Base-by-base conservation (phyloP, 2,888 invertebrate genomes). In the Furcula furcula region DNA sequence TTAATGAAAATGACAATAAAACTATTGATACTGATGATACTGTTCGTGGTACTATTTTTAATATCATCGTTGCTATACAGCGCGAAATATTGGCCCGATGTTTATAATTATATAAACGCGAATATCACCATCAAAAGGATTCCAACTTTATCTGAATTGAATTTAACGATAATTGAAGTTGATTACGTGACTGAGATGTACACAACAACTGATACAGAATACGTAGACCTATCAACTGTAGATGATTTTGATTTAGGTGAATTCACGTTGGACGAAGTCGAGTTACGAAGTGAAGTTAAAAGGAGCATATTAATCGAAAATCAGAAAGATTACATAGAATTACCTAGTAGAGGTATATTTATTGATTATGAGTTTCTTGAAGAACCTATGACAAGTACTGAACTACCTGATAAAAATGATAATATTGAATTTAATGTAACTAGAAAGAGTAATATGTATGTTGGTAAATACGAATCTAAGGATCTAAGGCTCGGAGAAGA, bases 111-210 rank as follows among this genome's bases (percentile, higher is more conserved):
- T 34, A 61, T 84, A 6, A 77, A 80, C 22, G 75, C 80, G 0
- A 85, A 88, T 45, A 79, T 88, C 15, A 87, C 86, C 0, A 85
- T 88, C 20, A 82, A 74, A 50, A 61, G 76, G 18, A 85, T 87
- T 45, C 78, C 82, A 0, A 84, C 76, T 1, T 46, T 86, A 45
- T 76, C 79, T 0, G 86, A 88, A 58, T 39, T 87, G 1, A 68
- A 80, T 49, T 20, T 76, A 7, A 76, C 72, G 0, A 34, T 70
- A 0, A 34, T 71, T 1, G 65, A 74, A 46, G 53, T 67, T 1
- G 70, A 67, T 11, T 59, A 49, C 19, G 67, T 64, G 0, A 79
- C 76, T 2, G 81, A 78, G 43, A 6, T 9, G 0, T 74, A 68
- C 20, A 55, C 57, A 2, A 68, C 69, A 2, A 77, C 80, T 1